phyloP scores from a whole-genome alignment of 1,140 invertebrate species.

The Periplaneta americana region DNA sequence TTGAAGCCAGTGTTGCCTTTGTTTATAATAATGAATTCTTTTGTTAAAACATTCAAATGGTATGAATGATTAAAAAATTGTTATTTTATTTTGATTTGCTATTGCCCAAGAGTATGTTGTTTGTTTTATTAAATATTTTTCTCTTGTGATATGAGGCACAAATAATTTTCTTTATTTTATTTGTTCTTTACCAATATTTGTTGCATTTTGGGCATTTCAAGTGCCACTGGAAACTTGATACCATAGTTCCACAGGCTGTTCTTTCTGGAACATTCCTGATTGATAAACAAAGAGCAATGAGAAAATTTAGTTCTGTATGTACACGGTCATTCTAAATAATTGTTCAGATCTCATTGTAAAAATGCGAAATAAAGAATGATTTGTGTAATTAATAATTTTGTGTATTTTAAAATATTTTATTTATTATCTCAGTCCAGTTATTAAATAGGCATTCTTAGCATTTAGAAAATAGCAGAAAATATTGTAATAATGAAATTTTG shows the following conservation, averaged over 20 bases:
- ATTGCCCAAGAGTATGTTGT: neutral
- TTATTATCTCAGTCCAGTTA: too few relatives aligned
- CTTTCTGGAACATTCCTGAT: neutral
- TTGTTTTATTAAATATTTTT: neutral
- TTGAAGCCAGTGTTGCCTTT: conserved; percentile 15
- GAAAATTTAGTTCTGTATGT: neutral
- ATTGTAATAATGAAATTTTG: too few relatives aligned
- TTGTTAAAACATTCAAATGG: neutral
- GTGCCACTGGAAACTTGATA: neutral
- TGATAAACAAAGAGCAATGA: too few relatives aligned
- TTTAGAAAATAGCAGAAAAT: too few relatives aligned
- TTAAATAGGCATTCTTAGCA: too few relatives aligned
- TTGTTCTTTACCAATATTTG: too few relatives aligned
- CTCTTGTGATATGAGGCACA: neutral
- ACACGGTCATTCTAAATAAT: neutral
- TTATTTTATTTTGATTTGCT: neutral
- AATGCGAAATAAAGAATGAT: neutral
- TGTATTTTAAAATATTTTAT: too few relatives aligned
- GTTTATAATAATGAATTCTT: neutral
- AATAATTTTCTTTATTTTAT: neutral
- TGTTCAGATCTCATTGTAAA: neutral
- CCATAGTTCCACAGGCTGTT: neutral
- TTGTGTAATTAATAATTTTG: too few relatives aligned
- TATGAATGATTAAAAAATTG: neutral
- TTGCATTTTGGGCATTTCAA: neutral